These are phyloP conservation scores for Notolabrus celidotus DNA, from an alignment of 2,797 vertebrate genomes.

Conservation along the genomic window DNA sequence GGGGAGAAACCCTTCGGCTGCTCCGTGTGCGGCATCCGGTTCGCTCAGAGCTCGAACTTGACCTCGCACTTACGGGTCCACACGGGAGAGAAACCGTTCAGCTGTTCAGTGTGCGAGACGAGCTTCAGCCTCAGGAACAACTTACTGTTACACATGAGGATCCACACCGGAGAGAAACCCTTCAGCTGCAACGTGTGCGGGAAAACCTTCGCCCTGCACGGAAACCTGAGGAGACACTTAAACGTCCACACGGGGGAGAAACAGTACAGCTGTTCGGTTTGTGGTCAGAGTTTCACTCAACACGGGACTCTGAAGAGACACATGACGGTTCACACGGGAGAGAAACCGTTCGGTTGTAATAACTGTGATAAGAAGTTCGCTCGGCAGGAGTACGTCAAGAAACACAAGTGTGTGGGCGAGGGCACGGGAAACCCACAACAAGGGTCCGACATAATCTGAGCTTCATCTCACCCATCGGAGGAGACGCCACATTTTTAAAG, in stretches of 20 bases:
- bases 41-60: not conserved
- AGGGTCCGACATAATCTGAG: not conserved
- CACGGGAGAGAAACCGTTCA: not conserved
- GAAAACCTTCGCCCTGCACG: not conserved
- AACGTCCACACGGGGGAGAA: not conserved
- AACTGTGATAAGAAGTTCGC: not conserved
- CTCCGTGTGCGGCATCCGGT: not conserved
- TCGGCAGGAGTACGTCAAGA: not conserved
- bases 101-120: not conserved
- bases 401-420: slow-evolving; percentile 1
- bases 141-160: not conserved
- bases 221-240: not conserved
- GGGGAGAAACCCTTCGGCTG: slow-evolving; percentile 6
- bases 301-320: not conserved
- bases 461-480: not conserved
- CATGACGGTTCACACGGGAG: not conserved
- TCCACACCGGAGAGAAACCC: slow-evolving; percentile 7
- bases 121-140: not conserved
- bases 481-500: not conserved
- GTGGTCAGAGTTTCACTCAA: not conserved
- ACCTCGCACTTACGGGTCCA: not conserved
- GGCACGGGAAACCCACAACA: not conserved
- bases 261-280: not conserved
- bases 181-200: not conserved
- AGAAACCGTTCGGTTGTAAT: not conserved